phyloP scores from a whole-genome alignment of 2,797 vertebrate genomes.

The Buceros bicornis region DNA sequence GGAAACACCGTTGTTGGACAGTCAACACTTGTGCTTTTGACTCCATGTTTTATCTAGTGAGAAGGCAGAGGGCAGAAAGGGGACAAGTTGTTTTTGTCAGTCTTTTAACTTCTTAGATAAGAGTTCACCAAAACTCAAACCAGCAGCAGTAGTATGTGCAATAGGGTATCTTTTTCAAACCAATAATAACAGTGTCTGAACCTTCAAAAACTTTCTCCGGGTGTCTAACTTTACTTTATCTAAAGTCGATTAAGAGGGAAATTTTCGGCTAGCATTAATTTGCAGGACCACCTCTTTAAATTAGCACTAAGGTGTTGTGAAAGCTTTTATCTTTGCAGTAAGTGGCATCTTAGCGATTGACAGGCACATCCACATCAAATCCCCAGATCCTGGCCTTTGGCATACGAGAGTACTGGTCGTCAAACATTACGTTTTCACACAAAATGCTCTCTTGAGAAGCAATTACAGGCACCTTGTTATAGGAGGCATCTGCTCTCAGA shows the following conservation, averaged over 20 bases:
- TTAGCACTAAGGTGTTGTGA: not conserved
- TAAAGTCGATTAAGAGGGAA: not conserved
- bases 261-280: not conserved
- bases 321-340: conserved; percentile 6
- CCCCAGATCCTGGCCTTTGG: not conserved
- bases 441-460: conserved; percentile 7
- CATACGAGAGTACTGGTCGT: not conserved
- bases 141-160: not conserved
- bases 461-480: not conserved
- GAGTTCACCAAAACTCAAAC: not conserved
- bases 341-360: conserved; percentile 5
- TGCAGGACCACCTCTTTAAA: not conserved
- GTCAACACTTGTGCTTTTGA: not conserved
- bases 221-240: not conserved
- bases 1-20: not conserved
- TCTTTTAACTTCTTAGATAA: not conserved
- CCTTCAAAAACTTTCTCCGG: not conserved
- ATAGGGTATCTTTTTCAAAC: not conserved
- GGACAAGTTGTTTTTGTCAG: not conserved
- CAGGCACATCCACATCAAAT: not conserved
- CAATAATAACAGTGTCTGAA: not conserved
- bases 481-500: not conserved
- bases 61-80: not conserved
- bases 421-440: not conserved
- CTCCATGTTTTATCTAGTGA: not conserved